A percentile compares a stretch with the other conserved stretches of the same genome.
phyloP scores from a whole-genome alignment of 2,888 invertebrate species.

The Epsilonema sp. region DNA sequence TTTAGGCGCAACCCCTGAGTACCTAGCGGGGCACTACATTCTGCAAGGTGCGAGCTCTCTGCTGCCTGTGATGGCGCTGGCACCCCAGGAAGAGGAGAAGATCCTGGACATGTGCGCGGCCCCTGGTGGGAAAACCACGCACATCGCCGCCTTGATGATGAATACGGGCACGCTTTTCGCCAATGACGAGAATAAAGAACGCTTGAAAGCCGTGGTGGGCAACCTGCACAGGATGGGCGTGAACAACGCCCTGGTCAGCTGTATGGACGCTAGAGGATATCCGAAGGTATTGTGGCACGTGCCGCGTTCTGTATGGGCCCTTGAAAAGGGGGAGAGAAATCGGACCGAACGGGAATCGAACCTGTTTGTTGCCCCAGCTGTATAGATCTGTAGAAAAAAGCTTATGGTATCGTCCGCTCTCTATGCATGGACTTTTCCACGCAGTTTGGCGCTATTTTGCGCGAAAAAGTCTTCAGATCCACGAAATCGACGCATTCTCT shows the following conservation, averaged over 20 bases:
- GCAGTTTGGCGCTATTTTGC: no score
- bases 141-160: conserved; percentile 90
- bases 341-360: no score
- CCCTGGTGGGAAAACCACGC: conserved; percentile 94
- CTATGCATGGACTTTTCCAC: no score
- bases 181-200: conserved; percentile 75
- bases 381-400: no score
- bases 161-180: conserved; percentile 88
- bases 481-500: no score
- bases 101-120: conserved; percentile 93
- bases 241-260: conserved; percentile 70
- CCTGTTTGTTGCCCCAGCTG: no score
- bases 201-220: conserved; percentile 65
- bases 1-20: conserved; percentile 76
- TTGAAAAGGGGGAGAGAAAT: no score
- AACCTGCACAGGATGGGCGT: conserved; percentile 91
- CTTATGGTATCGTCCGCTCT: no score
- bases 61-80: conserved; percentile 88
- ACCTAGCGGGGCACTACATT: conserved; percentile 91
- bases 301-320: no score
- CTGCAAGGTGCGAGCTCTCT: conserved; percentile 85
- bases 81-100: conserved; percentile 80
- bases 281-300: conserved; percentile 44
- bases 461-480: no score
- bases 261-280: conserved; percentile 69